Evolutionary conservation across 1,140 invertebrate species (phyloP), one percentile per base, ranked within the genome.

Genomic region (Ladona fulva): DNA sequence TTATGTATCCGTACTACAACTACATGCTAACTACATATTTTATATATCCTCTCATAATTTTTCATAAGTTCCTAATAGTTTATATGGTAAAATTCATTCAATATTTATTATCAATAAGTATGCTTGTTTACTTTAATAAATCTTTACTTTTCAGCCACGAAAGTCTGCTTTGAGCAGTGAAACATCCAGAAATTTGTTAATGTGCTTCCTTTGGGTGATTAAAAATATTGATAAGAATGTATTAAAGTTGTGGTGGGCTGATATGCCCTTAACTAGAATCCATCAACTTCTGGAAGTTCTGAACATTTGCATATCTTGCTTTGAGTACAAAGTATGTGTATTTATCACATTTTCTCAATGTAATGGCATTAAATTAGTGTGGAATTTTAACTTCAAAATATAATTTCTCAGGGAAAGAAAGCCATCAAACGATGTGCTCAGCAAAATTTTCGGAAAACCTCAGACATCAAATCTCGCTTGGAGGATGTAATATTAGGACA

Each of bases 401-500:
- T 74, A 59, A 25, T 59, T 66, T 79, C 79, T 74, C 81, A 91
- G 90, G 91, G 90, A 52, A 90, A 90, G 78, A 89, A 89, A 82
- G 85, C 87, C 79, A 86, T 90, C 75, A 85, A 88, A 80, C 88
- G n/a, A n/a, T n/a, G 86, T 81, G 86, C 87, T 0, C 88, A 90
- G 74, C 90, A 92, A 80, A 92, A 87, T 83, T 88, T 90, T 24
- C 87, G 89, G 75, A 93, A 93, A 81, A 91, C 91, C 77, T 86
- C 89, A n/a, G 95, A 97, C 83, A 92, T 97, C 75, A 93, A 95
- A 82, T 94, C 95, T 0, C 90, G 92, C 78, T 84, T 98, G 73
- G 96, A 97, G 83, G 96, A 97, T 83, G 94, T 95, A 29, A 97
- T 98, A 78, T 86, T 96, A 66, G 96, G 96, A 0, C 94, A 95